Evolutionary conservation across 35 echinoderm and acorn worm genomes (phyloP).

Genomic region (Anneissia japonica): DNA sequence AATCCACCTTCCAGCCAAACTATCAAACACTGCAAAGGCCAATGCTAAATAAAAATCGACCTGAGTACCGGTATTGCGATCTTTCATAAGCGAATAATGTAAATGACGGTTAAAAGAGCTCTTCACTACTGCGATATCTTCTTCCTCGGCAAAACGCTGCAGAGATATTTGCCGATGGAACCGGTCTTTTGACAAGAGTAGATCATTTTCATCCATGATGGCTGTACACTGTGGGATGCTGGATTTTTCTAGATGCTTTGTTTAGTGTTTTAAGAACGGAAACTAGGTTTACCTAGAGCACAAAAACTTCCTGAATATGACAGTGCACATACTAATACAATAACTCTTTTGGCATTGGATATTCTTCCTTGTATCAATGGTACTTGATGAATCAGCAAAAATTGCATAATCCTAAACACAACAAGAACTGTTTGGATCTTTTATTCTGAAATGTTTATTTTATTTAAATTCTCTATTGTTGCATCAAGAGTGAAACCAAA

Average conservation of each 20-base stretch:
- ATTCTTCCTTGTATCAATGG: too few species aligned
- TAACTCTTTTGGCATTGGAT: too few species aligned
- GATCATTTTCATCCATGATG: background rate
- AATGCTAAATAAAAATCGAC: background rate
- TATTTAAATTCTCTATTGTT: too few species aligned
- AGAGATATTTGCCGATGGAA: background rate
- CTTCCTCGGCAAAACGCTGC: background rate
- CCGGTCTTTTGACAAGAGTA: background rate
- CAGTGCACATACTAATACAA: background rate
- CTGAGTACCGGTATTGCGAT: background rate
- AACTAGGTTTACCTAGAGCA: background rate
- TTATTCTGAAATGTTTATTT: too few species aligned
- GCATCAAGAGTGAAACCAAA: too few species aligned
- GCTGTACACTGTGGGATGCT: background rate
- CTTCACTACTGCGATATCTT: background rate
- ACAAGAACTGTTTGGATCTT: too few species aligned
- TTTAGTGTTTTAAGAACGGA: background rate
- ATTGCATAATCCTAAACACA: too few species aligned
- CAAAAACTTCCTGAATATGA: background rate
- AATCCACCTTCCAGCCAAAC: background rate
- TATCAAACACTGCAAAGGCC: background rate
- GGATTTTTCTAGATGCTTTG: background rate
- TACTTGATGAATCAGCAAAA: too few species aligned
- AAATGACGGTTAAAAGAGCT: background rate
- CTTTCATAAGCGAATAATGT: background rate